Evolutionary conservation across 2,797 vertebrate species (phyloP).

Genomic region (Parauchenoglanis ngamensis): DNA sequence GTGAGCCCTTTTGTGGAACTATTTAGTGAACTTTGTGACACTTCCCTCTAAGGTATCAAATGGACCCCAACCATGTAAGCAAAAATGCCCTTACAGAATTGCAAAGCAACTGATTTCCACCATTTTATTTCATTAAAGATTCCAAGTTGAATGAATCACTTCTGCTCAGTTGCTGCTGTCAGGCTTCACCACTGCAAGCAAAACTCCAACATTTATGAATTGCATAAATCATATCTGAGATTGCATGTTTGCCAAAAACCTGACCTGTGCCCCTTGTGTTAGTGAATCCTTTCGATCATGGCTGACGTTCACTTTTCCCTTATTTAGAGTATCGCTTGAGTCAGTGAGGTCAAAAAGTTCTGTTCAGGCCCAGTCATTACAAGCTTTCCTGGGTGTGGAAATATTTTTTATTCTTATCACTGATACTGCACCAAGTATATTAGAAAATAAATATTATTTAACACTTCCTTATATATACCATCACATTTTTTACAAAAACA

Average conservation of each 20-base stretch:
- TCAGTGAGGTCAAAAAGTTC: neutral
- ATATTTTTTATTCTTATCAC: neutral
- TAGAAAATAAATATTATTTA: neutral
- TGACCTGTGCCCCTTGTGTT: neutral
- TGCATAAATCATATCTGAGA: neutral
- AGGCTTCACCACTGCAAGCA: neutral
- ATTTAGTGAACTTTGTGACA: neutral
- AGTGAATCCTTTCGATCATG: neutral
- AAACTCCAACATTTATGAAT: neutral
- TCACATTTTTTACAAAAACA: neutral
- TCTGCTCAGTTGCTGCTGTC: neutral
- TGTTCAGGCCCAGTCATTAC: neutral
- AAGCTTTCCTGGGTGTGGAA: neutral
- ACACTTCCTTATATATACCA: neutral
- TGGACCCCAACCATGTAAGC: neutral
- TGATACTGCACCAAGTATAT: neutral
- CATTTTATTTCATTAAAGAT: neutral
- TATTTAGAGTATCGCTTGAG: neutral
- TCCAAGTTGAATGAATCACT: neutral
- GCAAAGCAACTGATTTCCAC: neutral
- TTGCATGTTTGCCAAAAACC: neutral
- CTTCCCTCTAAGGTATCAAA: neutral
- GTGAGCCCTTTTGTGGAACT: neutral
- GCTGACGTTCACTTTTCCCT: neutral
- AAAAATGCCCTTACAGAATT: neutral